Evolutionary conservation across 1,140 invertebrate species (phyloP).

Genomic region (Mya arenaria): DNA sequence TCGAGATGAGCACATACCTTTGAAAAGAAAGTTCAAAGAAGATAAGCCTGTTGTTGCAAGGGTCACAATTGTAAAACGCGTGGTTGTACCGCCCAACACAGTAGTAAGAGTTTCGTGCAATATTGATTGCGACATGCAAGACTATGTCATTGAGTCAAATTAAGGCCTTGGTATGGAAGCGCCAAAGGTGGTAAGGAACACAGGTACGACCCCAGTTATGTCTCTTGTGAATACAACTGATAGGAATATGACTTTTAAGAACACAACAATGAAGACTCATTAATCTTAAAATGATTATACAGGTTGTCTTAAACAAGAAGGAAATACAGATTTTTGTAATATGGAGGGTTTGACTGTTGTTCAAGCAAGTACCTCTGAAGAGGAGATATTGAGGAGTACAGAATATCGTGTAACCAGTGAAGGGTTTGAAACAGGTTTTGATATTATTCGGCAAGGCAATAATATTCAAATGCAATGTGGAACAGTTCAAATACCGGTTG

Average conservation of each 20-base stretch:
- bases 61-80: background rate
- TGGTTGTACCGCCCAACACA: background rate
- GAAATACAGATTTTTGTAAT: background rate
- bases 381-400: background rate
- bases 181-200: background rate
- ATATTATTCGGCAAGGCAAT: background rate
- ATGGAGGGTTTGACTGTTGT: too few relatives aligned
- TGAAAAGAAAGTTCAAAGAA: background rate
- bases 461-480: background rate
- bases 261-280: slow-evolving; percentile 18
- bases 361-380: background rate
- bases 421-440: too few relatives aligned
- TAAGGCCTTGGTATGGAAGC: background rate
- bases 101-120: background rate
- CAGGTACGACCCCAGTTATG: background rate
- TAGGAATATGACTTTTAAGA: background rate
- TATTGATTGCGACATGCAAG: background rate
- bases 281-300: slow-evolving; percentile 39
- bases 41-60: background rate
- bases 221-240: background rate
- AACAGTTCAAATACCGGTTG: background rate
- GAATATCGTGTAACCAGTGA: too few relatives aligned
- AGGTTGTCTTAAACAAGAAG: background rate
- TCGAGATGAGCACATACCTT: background rate
- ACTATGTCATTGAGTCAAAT: background rate